Evolutionary conservation across 2,888 invertebrate species (phyloP), one percentile per base, ranked within the genome.

Genomic region (Euzophera pinguis): DNA sequence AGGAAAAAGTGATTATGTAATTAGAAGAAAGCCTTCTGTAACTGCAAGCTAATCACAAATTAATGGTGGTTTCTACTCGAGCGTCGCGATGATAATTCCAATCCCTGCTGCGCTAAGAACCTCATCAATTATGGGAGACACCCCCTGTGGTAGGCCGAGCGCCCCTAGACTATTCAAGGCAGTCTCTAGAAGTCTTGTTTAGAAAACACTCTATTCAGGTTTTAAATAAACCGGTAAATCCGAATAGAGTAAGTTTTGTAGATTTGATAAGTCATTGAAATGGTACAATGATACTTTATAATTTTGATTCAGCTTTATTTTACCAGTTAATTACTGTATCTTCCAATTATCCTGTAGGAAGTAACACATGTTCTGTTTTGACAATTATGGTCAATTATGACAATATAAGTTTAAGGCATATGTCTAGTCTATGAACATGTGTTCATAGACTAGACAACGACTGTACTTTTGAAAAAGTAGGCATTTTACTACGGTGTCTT

Each of bases 31-130:
- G 81, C 79, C 77, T 73, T 80, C 74, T 78, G 71, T 79, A 76
- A 84, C 80, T 77, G 81, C 75, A 75, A 79, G 83, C 88, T 89
- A 90, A 89, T 89, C 89, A 89, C 82, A 81, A 89, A 90, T 90
- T 89, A 90, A 90, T 89, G 88, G 78, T 78, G 69, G 75, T 82
- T 85, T 84, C 86, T 32, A 84, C 73, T 75, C 72, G 72, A 75
- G 84, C 81, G 85, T 85, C 84, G 84, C 78, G 77, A 85, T 87
- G 86, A 89, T 87, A 86, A 87, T 85, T 84, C 81, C 73, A 64
- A 69, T 69, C 87, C 85, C 88, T 79, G 84, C 86, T 80, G 90
- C 78, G 89, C 84, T 85, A 89, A 90, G 88, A 89, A 83, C 82
- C 81, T 84, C 89, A 89, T 90, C 86, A 84, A 90, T 90, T 90